Conservation (phyloP, 2,113 vertebrate genomes). For the Scatophagus argus region DNA sequence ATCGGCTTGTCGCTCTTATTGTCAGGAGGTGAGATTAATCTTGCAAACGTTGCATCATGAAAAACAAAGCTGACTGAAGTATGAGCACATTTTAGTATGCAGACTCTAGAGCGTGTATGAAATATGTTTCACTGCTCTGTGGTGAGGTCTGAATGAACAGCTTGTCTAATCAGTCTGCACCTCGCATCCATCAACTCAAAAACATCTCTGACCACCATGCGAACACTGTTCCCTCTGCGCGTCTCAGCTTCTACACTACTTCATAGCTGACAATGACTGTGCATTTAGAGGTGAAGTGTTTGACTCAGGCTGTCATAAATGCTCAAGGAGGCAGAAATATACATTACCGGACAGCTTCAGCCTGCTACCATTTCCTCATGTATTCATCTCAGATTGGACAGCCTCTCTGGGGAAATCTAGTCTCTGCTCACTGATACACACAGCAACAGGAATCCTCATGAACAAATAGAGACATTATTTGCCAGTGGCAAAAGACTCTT, state of each 20-base stretch:
- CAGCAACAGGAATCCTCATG: not conserved
- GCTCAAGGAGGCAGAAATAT: conserved; percentile 15
- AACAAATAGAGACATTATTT: conserved; percentile 12
- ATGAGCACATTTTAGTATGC: not conserved
- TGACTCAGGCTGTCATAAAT: not conserved
- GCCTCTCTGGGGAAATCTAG: conserved; percentile 3
- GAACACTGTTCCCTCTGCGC: not conserved
- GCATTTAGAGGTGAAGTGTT: not conserved
- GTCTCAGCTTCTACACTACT: not conserved
- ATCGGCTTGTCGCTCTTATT: not conserved
- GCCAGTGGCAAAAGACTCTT: not conserved
- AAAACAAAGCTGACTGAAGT: not conserved
- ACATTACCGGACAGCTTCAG: conserved; percentile 3
- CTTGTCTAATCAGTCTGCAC: not conserved
- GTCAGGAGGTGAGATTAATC: not conserved
- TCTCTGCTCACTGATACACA: not conserved
- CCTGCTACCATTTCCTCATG: not conserved
- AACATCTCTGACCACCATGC: not conserved
- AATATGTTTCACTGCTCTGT: not conserved
- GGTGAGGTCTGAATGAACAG: not conserved
- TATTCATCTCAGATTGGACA: not conserved
- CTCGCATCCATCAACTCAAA: not conserved
- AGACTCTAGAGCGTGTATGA: not conserved
- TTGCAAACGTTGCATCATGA: not conserved
- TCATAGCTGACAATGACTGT: not conserved